Base-by-base conservation (phyloP, 2,113 vertebrate genomes). In the Dicaeum eximium region DNA sequence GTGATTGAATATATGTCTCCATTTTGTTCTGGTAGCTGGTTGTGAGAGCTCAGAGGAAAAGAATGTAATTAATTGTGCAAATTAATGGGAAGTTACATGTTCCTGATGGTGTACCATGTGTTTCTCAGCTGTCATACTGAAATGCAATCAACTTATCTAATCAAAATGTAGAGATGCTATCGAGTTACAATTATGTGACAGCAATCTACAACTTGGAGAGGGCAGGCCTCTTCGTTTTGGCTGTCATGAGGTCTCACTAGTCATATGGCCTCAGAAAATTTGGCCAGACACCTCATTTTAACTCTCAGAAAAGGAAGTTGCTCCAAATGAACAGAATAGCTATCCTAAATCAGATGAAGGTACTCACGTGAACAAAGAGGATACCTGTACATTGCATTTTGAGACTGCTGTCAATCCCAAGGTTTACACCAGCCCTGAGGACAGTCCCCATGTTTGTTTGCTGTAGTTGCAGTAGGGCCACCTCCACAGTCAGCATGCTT, bases 1-100 rank as follows among this genome's bases (percentile, higher is more conserved):
- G 47, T 88, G 81, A 94, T 89, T 97, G 95, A 94, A 92, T 97
- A 94, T 93, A 74, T 95, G 93, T 96, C 96, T 98, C 94, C 92
- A 81, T 61, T 91, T 96, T 97, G 90, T 94, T 85, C 74, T 90
- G 61, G 67, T 96, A 88, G 92, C 80, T 92, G 97, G 83, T 97
- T 97, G 90, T 82, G 88, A 84, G 84, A 90, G 91, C 93, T 92
- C 40, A 80, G 88, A 95, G 92, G 61, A 95, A 92, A 94, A 78
- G 57, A 82, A 73, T 86, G 85, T 95, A 69, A 87, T 93, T 89
- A 93, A 86, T 96, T 94, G 94, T 90, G 88, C 91, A 95, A 95
- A 90, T 70, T 94, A 93, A 93, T 78, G 91, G 64, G 70, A 93
- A 92, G 75, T 88, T 84, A 67, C 80, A 90, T 65, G 53, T 94